Percentiles rank a stretch among this genome's conserved stretches.
phyloP scores from a whole-genome alignment of 2,888 invertebrate species.

The Unio pictorum region DNA sequence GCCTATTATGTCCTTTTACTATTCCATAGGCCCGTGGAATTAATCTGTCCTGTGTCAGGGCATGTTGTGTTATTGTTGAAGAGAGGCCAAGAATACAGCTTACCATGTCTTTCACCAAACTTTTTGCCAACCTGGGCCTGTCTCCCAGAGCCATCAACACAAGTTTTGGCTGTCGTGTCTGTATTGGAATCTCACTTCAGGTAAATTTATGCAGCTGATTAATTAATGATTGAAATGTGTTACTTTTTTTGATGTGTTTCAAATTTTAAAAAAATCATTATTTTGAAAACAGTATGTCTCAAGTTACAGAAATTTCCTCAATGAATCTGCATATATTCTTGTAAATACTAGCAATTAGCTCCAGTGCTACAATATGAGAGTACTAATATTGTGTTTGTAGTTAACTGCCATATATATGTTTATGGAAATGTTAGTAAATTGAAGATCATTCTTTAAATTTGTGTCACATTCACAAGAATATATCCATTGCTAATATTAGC shows the following conservation, averaged over 20 bases:
- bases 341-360: no score
- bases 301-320: no score
- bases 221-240: neutral
- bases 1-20: neutral
- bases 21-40: constrained; percentile 75
- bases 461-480: no score
- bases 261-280: no score
- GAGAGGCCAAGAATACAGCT: constrained; percentile 96
- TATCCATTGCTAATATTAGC: no score
- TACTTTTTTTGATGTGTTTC: neutral
- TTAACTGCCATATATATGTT: no score
- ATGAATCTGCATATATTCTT: no score
- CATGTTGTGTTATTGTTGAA: constrained; percentile 98
- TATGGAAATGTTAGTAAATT: no score
- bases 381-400: no score
- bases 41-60: constrained; percentile 94
- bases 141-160: constrained; percentile 97
- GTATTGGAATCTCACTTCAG: constrained; percentile 97
- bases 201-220: constrained; percentile 63
- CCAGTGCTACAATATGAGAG: no score
- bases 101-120: constrained; percentile 94
- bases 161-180: constrained; percentile 99
- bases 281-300: no score
- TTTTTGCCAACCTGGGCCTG: constrained; percentile 93
- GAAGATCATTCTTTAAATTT: no score